Evolutionary conservation across 2,888 invertebrate genomes (phyloP).

Genomic region (Zaprionus bogoriensis): DNA sequence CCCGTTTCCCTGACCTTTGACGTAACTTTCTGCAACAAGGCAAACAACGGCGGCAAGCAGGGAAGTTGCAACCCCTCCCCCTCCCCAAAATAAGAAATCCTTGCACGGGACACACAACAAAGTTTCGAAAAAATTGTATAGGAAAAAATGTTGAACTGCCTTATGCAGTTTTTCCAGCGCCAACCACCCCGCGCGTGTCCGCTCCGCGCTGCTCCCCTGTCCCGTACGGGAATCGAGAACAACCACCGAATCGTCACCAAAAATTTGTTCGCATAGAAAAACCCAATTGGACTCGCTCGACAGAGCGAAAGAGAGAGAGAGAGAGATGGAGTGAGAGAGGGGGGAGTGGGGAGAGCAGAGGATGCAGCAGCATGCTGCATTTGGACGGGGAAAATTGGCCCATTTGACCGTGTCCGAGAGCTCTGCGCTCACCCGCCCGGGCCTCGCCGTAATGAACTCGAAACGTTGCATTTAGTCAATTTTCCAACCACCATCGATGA

Average conservation of each 20-base stretch:
- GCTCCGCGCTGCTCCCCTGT: slow-evolving; percentile 33
- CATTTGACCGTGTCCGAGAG: slow-evolving; percentile 39
- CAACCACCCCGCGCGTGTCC: slow-evolving; percentile 34
- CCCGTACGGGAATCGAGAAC: slow-evolving; percentile 62
- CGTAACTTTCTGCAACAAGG: slow-evolving; percentile 50
- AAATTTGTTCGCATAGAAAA: slow-evolving; percentile 57
- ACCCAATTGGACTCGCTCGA: slow-evolving; percentile 55
- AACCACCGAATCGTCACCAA: slow-evolving; percentile 44
- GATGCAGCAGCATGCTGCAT: not conserved
- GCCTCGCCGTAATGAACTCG: slow-evolving; percentile 51
- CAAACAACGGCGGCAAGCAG: slow-evolving; percentile 3
- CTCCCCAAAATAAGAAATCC: slow-evolving; percentile 37
- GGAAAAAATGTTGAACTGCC: slow-evolving; percentile 15
- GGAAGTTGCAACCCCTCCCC: slow-evolving; percentile 48
- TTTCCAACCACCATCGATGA: slow-evolving; percentile 65
- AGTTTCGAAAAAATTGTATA: slow-evolving; percentile 13
- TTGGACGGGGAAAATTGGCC: slow-evolving; percentile 58
- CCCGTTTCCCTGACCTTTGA: slow-evolving; percentile 67
- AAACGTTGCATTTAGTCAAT: slow-evolving; percentile 74
- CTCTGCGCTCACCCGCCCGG: not conserved
- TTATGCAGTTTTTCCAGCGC: slow-evolving; percentile 33
- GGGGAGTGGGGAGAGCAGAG: slow-evolving; percentile 15
- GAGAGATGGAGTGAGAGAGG: not conserved
- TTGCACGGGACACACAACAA: slow-evolving; percentile 36
- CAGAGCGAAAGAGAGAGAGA: too few relatives aligned